Percentiles rank a stretch among this genome's conserved stretches.
Conservation (phyloP, 2,797 vertebrate species). For the Oryzias dopingdopingensis region DNA sequence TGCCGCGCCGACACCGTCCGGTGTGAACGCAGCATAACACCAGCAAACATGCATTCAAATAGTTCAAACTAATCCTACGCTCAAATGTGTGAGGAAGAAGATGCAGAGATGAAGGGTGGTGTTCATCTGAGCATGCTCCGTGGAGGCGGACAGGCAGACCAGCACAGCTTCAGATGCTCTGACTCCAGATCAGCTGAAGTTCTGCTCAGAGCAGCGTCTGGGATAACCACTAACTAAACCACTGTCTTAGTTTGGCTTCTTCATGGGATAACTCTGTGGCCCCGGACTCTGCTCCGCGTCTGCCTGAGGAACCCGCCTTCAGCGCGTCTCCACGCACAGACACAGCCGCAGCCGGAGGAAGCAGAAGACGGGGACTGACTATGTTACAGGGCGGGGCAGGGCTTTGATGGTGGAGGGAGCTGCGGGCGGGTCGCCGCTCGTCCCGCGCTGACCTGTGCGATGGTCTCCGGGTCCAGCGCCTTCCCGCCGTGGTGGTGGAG, state of each 20-base stretch:
- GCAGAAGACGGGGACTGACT: slow-evolving; percentile 74
- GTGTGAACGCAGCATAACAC: too few species aligned
- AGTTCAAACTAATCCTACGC: too few species aligned
- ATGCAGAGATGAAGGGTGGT: slow-evolving; percentile 36
- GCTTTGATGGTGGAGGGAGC: slow-evolving; percentile 76
- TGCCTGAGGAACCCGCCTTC: slow-evolving; percentile 60
- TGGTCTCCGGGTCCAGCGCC: slow-evolving; percentile 94
- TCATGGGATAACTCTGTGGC: too few species aligned
- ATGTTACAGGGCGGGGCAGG: slow-evolving; percentile 78
- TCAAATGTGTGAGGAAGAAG: background rate
- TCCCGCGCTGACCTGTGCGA: slow-evolving; percentile 93
- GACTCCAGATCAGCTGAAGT: slow-evolving; percentile 24
- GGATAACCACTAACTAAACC: too few species aligned
- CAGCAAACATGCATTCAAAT: too few species aligned
- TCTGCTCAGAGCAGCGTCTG: background rate
- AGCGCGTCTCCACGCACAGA: slow-evolving; percentile 57
- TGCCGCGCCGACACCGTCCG: too few species aligned
- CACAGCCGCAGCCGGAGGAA: slow-evolving; percentile 72
- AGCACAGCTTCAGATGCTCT: slow-evolving; percentile 45
- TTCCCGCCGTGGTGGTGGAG: slow-evolving; percentile 81
- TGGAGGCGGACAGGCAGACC: slow-evolving; percentile 56
- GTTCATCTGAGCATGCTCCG: slow-evolving; percentile 49
- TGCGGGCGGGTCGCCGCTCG: slow-evolving; percentile 71
- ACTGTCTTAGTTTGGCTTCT: too few species aligned
- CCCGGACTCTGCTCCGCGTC: slow-evolving; percentile 46